Evolutionary conservation across 1,140 invertebrate species (phyloP), one percentile per base, ranked within the genome.

Genomic region (Drosophila sp.): DNA sequence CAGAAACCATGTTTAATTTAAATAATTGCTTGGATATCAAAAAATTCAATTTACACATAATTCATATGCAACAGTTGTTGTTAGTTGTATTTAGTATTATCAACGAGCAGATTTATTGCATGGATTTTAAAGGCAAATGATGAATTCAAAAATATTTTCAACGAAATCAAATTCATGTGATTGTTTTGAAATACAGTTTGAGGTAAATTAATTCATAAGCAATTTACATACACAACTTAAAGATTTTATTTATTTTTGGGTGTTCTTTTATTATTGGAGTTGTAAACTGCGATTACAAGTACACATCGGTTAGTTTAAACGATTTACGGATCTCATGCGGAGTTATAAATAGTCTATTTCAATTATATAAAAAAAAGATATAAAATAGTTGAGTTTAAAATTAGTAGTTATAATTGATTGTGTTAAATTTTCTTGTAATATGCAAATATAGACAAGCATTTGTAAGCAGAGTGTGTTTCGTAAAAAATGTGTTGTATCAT

Each of bases 311-410:
- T 21, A 21, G 1, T 21, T 21, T 21, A 2, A 21, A 21, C 21
- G 21, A 21, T 21, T 21, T 4, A 21, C 21, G 21, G 21, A 21
- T 21, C 4, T 21, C 21, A 21, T 21, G 21, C 21, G 21, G 21
- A 1, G 21, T 21, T 21, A 21, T 2, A 21, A 4, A 4, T 21
- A 21, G 21, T 21, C 21, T 1, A 21, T 21, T 21, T 63, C 21
- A 32, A 59, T 18, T 59, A 56, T 64, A 54, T 66, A 83, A 72
- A 84, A 77, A 50, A 87, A 80, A 87, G 82, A 87, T 81, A 78
- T 70, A 40, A 76, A 65, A 70, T 80, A 84, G 64, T 80, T 87
- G 82, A 86, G 56, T 87, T 87, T 54, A 78, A 75, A 87, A 86
- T 87, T 86, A 87, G 82, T 86, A 81, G 71, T 71, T 72, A 59